These are phyloP conservation scores for Bombus vancouverensis DNA, from an alignment of 1,140 invertebrate genomes.

Conservation along the genomic window DNA sequence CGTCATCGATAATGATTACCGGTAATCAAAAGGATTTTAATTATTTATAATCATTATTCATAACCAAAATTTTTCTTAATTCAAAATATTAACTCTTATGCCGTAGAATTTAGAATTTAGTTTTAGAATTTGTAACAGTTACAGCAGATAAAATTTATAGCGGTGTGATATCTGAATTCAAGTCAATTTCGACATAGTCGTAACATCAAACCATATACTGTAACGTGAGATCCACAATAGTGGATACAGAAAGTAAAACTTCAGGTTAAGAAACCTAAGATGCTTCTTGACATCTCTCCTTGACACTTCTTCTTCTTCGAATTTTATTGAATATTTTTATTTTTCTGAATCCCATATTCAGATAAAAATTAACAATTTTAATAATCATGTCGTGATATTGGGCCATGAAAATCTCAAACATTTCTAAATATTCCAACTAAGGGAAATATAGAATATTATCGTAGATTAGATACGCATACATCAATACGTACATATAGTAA, in stretches of 20 bases:
- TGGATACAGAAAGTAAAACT: not conserved
- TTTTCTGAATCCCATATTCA: not conserved
- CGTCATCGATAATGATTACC: too few relatives aligned
- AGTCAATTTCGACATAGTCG: not conserved
- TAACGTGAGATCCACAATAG: not conserved
- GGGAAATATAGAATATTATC: too few relatives aligned
- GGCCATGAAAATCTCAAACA: too few relatives aligned
- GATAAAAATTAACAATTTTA: not conserved
- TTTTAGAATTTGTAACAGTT: too few relatives aligned
- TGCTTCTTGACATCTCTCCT: not conserved
- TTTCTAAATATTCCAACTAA: too few relatives aligned
- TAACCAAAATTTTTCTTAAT: too few relatives aligned
- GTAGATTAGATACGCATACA: not conserved
- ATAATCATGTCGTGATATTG: too few relatives aligned
- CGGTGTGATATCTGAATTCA: not conserved
- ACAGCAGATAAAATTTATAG: too few relatives aligned
- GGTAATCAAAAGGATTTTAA: too few relatives aligned
- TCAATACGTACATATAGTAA: not conserved
- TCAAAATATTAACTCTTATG: too few relatives aligned
- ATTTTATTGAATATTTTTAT: not conserved
- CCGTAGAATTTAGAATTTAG: too few relatives aligned
- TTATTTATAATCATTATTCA: too few relatives aligned
- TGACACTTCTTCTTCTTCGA: not conserved
- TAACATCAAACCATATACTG: not conserved
- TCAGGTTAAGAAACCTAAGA: not conserved